Conservation (phyloP, 35 echinoderm and acorn worm species). For the Apostichopus parvimensis region DNA sequence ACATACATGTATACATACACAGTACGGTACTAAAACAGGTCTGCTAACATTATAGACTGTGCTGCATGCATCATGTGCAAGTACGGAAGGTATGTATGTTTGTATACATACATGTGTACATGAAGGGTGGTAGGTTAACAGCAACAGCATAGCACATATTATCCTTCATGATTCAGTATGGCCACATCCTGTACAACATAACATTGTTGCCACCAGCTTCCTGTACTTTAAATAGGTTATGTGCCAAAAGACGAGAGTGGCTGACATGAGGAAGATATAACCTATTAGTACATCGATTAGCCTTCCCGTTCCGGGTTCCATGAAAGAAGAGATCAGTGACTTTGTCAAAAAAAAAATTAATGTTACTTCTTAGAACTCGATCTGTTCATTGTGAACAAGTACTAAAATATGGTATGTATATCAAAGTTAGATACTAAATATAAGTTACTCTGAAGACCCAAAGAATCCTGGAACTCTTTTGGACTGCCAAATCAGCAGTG, state of each 20-base stretch:
- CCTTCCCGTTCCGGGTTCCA: not conserved
- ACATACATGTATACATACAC: not conserved
- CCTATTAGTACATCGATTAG: not conserved
- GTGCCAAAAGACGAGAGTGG: not conserved
- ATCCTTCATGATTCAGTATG: constrained; percentile 8
- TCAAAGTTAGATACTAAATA: too few relatives aligned
- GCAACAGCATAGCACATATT: not conserved
- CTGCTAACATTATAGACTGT: not conserved
- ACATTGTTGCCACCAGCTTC: constrained; percentile 32
- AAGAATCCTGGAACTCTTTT: too few relatives aligned
- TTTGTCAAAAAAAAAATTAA: too few relatives aligned
- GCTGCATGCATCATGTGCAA: not conserved
- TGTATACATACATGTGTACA: not conserved
- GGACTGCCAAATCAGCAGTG: too few relatives aligned
- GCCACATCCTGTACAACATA: constrained; percentile 37
- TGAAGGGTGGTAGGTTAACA: not conserved
- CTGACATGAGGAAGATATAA: not conserved
- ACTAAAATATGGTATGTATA: too few relatives aligned
- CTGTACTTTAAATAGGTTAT: not conserved
- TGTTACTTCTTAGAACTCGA: too few relatives aligned
- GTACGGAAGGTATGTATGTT: not conserved
- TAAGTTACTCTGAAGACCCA: too few relatives aligned
- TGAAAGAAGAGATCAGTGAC: too few relatives aligned
- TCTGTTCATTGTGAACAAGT: too few relatives aligned
- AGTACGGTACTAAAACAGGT: not conserved